Conservation (phyloP, 2,113 vertebrate species). For the Platichthys stellatus region DNA sequence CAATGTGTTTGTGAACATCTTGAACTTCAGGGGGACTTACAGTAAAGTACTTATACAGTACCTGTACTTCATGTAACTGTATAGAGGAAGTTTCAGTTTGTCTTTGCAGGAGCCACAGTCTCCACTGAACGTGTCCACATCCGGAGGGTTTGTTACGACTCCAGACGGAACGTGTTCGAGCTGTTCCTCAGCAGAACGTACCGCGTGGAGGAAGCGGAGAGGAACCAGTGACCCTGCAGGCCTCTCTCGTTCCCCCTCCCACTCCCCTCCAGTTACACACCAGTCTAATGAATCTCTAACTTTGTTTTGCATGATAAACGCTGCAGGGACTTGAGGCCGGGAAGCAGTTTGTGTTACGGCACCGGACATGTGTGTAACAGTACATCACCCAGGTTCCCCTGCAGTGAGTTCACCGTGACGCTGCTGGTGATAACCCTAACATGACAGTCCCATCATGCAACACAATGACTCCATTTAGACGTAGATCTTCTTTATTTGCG, state of each 20-base stretch:
- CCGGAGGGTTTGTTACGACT: neutral
- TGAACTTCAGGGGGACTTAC: too few relatives aligned
- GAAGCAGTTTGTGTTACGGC: too few relatives aligned
- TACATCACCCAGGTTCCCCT: too few relatives aligned
- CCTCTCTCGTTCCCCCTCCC: slow-evolving; percentile 52
- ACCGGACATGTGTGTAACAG: too few relatives aligned
- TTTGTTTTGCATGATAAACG: slow-evolving; percentile 32
- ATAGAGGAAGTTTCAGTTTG: neutral
- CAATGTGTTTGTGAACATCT: neutral
- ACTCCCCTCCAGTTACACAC: slow-evolving; percentile 33
- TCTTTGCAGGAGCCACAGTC: neutral
- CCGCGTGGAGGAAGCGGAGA: slow-evolving; percentile 33
- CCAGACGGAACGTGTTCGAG: neutral
- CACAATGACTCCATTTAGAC: too few relatives aligned
- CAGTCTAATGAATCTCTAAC: slow-evolving; percentile 33
- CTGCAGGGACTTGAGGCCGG: neutral
- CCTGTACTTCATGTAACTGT: neutral
- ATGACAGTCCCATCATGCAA: too few relatives aligned
- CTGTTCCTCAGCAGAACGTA: slow-evolving; percentile 37
- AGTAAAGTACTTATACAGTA: too few relatives aligned
- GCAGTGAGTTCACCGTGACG: too few relatives aligned
- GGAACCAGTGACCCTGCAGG: slow-evolving; percentile 38
- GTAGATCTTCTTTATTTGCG: neutral
- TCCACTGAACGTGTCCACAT: neutral
- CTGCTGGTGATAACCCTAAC: too few relatives aligned